Evolutionary conservation across 2,888 invertebrate species (phyloP).

Genomic region (Pegoplata infirma): DNA sequence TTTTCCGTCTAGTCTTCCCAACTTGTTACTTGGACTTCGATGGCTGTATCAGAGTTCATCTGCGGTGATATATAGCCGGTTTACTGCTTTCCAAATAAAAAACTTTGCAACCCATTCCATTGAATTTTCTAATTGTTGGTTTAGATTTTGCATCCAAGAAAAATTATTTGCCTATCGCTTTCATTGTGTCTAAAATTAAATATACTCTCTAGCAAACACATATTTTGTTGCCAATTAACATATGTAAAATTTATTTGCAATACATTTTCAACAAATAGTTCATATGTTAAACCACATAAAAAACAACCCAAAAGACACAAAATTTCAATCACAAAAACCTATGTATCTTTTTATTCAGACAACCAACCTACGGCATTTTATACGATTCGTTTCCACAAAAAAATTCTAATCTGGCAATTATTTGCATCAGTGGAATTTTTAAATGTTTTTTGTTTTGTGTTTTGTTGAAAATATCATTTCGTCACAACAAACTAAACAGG

Average conservation of each 20-base stretch:
- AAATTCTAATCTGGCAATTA: conserved; percentile 53
- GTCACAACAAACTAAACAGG: not conserved
- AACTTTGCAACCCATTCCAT: too few relatives aligned
- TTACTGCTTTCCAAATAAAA: too few relatives aligned
- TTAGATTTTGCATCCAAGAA: too few relatives aligned
- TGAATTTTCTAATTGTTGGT: too few relatives aligned
- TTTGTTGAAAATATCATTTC: conserved; percentile 15
- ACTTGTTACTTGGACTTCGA: too few relatives aligned
- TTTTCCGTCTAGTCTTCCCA: too few relatives aligned
- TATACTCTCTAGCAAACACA: not conserved
- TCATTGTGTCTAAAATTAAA: not conserved
- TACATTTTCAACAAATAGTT: conserved; percentile 46
- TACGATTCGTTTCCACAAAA: conserved; percentile 16
- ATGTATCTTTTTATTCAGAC: not conserved
- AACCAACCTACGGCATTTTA: not conserved
- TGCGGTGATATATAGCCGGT: too few relatives aligned
- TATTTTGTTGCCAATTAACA: conserved; percentile 37
- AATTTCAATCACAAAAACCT: conserved; percentile 13
- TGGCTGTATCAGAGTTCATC: too few relatives aligned
- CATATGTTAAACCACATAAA: conserved; percentile 39
- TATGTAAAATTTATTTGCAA: conserved; percentile 44
- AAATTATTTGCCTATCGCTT: not conserved
- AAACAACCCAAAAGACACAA: not conserved
- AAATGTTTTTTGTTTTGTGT: conserved; percentile 18
- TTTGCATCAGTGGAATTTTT: conserved; percentile 52